Evolutionary conservation across 92 coral and sea anemone genomes (phyloP), one percentile per base, ranked within the genome.

Genomic region (Hydrozoanthus gracilis): DNA sequence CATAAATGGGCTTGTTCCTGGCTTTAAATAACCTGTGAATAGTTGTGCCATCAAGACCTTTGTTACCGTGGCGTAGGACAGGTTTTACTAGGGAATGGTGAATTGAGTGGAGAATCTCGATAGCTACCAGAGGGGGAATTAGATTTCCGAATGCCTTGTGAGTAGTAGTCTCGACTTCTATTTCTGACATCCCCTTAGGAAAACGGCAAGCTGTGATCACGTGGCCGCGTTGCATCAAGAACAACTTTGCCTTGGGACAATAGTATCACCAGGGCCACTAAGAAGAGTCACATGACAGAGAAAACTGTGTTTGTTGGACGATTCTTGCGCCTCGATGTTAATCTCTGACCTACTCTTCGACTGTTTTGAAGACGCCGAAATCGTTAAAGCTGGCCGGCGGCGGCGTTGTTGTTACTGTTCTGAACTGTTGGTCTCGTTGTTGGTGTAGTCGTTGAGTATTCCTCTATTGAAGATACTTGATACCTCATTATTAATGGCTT

Each of bases 201-300:
- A 90, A 87, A 14, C 74, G 80, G 48, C 90, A 86, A 16, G 84
- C 93, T 54, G 91, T 67, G 20, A 90, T 79, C 3, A 87, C 68
- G 70, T 90, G 90, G 54, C 90, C 90, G 5, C 87, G 78, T 50
- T 86, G 88, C 73, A 58, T 80, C 51, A 87, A 48, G 13, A 78
- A n/a, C 47, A 86, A 16, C 12, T 82, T 71, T 82, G 87, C 16
- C 90, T 35, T 20, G 82, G 90, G 49, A 88, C 90, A 46, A 44
- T 3, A 8, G 64, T 51, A 15, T 49, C 72, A 11, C 51, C 46
- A 6, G 88, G 91, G 20, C 87, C 84, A 17, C 49, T 12, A 6
- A 88, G 82, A 46, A 88, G 74, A 14, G 74, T 15, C 8, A 88
- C 8, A 48, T 88, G 87, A 50, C 83, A 77, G 67, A 88, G 17